phyloP scores from a whole-genome alignment of 2,113 vertebrate species.

The Physeter macrocephalus region DNA sequence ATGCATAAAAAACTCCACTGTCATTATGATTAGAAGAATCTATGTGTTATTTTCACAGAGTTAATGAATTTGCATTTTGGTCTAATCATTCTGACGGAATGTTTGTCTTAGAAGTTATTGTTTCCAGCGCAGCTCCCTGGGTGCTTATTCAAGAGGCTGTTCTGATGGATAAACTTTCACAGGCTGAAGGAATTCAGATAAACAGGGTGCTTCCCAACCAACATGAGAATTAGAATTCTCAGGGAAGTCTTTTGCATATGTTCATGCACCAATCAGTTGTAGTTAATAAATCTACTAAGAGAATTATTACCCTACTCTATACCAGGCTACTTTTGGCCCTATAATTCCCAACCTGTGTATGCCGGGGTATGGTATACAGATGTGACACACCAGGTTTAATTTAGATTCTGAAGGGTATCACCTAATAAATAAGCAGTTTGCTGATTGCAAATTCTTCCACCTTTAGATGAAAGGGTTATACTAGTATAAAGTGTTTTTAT shows the following conservation, averaged over 20 bases:
- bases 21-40: slow-evolving; percentile 32
- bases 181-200: slow-evolving; percentile 56
- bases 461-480: neutral
- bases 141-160: slow-evolving; percentile 59
- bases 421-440: neutral
- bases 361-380: neutral
- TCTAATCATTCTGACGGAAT: slow-evolving; percentile 51
- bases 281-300: neutral
- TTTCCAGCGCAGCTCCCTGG: slow-evolving; percentile 59
- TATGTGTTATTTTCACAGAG: slow-evolving; percentile 40
- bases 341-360: neutral
- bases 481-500: neutral
- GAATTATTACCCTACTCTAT: neutral
- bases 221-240: neutral
- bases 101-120: slow-evolving; percentile 55
- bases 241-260: neutral
- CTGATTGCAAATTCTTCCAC: neutral
- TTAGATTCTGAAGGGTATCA: neutral
- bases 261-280: neutral
- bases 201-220: slow-evolving; percentile 43
- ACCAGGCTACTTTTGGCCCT: neutral
- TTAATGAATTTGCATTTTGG: slow-evolving; percentile 56
- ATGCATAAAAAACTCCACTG: slow-evolving; percentile 24
- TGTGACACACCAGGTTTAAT: neutral
- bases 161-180: slow-evolving; percentile 57